These are phyloP conservation scores for Megaceryle maxima DNA, from an alignment of 2,113 vertebrate genomes.

Conservation along the genomic window DNA sequence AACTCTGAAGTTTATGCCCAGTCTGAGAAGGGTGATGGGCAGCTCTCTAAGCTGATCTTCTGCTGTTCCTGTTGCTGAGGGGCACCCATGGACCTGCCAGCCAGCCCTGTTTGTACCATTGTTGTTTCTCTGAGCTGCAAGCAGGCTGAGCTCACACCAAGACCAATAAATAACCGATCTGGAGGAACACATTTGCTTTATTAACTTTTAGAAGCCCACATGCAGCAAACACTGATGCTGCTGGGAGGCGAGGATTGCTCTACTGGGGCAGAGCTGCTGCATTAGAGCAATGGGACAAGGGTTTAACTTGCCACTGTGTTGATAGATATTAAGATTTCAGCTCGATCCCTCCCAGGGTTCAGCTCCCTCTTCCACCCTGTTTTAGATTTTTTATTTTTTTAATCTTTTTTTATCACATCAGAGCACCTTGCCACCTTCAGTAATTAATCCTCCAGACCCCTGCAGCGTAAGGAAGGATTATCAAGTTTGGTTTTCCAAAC, in stretches of 20 bases:
- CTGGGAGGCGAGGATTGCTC: fast-evolving
- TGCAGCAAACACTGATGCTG: neutral
- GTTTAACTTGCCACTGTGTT: neutral
- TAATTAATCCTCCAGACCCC: neutral
- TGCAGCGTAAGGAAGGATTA: neutral
- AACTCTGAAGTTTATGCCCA: neutral
- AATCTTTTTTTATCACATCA: neutral
- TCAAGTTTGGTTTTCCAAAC: neutral
- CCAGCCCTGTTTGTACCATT: neutral
- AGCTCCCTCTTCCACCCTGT: neutral
- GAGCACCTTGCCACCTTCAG: neutral
- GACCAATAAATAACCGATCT: neutral
- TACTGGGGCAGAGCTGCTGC: neutral
- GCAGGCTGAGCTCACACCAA: neutral
- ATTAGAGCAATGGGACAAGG: neutral
- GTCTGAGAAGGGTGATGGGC: neutral
- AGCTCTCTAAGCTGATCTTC: neutral
- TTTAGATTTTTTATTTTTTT: neutral
- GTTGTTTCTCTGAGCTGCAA: neutral
- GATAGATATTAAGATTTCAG: neutral
- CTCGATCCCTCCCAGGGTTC: neutral
- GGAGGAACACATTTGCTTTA: neutral
- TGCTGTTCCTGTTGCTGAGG: neutral
- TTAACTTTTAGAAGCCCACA: neutral
- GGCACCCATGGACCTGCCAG: neutral